Base-by-base conservation (phyloP, 2,113 vertebrate genomes). In the Puntigrus tetrazona region DNA sequence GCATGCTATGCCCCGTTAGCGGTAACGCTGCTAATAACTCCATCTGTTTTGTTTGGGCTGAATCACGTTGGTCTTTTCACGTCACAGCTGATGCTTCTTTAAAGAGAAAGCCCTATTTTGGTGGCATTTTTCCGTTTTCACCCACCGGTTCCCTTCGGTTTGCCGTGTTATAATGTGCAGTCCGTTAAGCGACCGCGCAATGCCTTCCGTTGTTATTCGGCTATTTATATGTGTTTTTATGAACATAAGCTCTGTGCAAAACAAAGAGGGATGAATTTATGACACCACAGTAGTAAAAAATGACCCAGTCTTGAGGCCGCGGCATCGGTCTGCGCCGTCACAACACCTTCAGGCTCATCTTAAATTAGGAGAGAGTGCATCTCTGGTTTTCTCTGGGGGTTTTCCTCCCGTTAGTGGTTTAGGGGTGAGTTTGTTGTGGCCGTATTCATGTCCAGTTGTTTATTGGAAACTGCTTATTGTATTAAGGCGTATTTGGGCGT, bases 261-360 rank as follows among this genome's bases (percentile, higher is more conserved):
- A 87, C 79, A 90, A n/a, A 81, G 78, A 72, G 9, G 18, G 41
- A 47, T 45, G 81, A 29, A 82, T 90, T 91, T 89, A 88, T 81
- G 78, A 69, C 75, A 87, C 83, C 65, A 5, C 86, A 88, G 87
- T 82, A 88, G 85, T 88, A 85, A 90, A 92, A 88, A 86, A 20
- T 34, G 65, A 27, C 69, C 38, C 31, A 34, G 36, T 43, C 31
- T 34, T 34, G 36, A 1, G 10, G 45, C 41, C 20, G 10, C 82
- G 5, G 16, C 29, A 43, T 55, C n/a, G 10, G 63, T 82, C 73
- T 36, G n/a, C 38, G 22, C 45, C 63, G 25, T 83, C 69, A 83
- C 70, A 83, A 63, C 38, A 59, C 29, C 69, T 57, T 82, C 70
- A 43, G n/a, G 79, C 43, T 70, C 55, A 61, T 63, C 25, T 59